Evolutionary conservation across 2,888 invertebrate species (phyloP).

Genomic region (Drosophila leonis): DNA sequence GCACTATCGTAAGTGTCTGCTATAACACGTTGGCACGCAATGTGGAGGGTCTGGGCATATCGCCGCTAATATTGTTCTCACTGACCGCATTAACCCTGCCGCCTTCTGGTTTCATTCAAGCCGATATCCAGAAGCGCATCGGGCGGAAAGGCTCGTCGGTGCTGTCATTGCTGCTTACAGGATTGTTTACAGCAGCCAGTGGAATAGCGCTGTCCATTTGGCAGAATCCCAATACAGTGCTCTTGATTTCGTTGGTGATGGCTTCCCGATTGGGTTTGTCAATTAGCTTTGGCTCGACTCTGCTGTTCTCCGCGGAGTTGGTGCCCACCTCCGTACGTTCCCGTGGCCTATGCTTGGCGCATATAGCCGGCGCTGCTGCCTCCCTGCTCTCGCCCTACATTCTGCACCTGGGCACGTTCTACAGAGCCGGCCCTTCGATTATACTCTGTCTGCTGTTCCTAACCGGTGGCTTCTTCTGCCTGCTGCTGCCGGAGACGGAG

Average conservation of each 20-base stretch:
- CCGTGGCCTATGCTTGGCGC: slow-evolving; percentile 87
- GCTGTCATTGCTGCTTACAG: slow-evolving; percentile 86
- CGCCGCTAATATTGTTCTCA: slow-evolving; percentile 86
- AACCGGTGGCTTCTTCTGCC: slow-evolving; percentile 86
- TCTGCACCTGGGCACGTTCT: slow-evolving; percentile 84
- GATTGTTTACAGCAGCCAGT: slow-evolving; percentile 85
- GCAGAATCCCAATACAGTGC: slow-evolving; percentile 65
- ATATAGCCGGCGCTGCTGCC: slow-evolving; percentile 87
- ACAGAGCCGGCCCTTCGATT: slow-evolving; percentile 86
- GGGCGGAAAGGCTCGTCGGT: slow-evolving; percentile 86
- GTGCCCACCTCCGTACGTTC: slow-evolving; percentile 88
- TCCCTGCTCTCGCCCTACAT: slow-evolving; percentile 87
- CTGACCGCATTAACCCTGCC: slow-evolving; percentile 86
- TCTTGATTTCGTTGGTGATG: slow-evolving; percentile 85
- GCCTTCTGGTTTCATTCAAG: slow-evolving; percentile 84
- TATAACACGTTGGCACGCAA: slow-evolving; percentile 87
- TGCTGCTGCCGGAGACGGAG: slow-evolving; percentile 87
- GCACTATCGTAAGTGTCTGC: slow-evolving; percentile 87
- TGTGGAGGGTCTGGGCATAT: slow-evolving; percentile 86
- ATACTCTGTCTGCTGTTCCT: slow-evolving; percentile 86
- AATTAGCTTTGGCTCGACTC: slow-evolving; percentile 87
- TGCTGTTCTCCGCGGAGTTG: slow-evolving; percentile 88
- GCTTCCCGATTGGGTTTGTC: slow-evolving; percentile 87
- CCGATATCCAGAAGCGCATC: slow-evolving; percentile 74
- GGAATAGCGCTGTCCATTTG: slow-evolving; percentile 84